Evolutionary conservation across 2,888 invertebrate genomes (phyloP).

Genomic region (Chymomyza caudatula): DNA sequence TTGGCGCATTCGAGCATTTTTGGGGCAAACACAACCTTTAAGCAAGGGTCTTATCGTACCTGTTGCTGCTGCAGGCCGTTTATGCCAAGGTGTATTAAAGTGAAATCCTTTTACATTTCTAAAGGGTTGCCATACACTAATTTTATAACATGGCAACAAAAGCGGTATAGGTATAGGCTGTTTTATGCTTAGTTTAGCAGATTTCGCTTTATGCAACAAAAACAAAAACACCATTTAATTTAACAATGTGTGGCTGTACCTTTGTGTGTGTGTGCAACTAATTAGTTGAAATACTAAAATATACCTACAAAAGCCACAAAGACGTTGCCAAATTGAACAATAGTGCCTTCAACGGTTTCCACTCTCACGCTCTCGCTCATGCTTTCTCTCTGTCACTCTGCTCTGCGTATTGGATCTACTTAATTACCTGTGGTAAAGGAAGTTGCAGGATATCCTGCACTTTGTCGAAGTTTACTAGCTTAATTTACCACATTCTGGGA

Average conservation of each 20-base stretch:
- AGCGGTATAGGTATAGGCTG: conserved; percentile 19
- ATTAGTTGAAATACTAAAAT: conserved; percentile 51
- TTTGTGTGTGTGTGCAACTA: conserved; percentile 46
- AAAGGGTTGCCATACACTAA: conserved; percentile 48
- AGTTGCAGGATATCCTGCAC: conserved; percentile 41
- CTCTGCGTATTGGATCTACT: too few species aligned
- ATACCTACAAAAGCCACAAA: conserved; percentile 9
- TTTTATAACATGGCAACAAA: conserved; percentile 54
- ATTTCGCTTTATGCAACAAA: conserved; percentile 6
- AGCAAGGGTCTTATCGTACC: conserved; percentile 27
- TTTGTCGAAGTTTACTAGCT: conserved; percentile 9
- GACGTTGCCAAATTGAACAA: conserved; percentile 33
- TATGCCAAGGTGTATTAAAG: conserved; percentile 17
- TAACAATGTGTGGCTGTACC: neutral
- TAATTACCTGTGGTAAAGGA: conserved; percentile 47
- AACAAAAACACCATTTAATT: conserved; percentile 5
- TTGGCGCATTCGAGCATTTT: neutral
- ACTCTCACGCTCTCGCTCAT: neutral
- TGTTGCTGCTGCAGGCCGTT: conserved; percentile 50
- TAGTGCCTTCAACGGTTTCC: conserved; percentile 23
- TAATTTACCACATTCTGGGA: neutral
- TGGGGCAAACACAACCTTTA: neutral
- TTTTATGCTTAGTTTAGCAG: conserved; percentile 5
- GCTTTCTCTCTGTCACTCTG: too few species aligned
- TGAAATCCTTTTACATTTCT: conserved; percentile 61